Percentiles rank a stretch among this genome's conserved stretches.
These are phyloP conservation scores for Tringa solitaria DNA, from an alignment of 2,113 vertebrate species.

Conservation along the genomic window DNA sequence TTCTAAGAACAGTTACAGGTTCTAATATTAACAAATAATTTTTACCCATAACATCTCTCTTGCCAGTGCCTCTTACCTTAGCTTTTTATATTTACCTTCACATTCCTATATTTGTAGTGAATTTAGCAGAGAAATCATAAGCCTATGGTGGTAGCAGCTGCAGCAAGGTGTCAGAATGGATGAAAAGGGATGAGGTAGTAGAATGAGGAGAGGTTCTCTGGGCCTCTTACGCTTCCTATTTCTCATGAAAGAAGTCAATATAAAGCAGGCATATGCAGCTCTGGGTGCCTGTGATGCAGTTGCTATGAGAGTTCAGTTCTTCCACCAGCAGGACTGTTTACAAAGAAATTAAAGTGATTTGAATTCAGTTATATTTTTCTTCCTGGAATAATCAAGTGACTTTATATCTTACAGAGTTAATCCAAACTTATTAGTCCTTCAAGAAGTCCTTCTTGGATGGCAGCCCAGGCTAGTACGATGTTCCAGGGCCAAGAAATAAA, in stretches of 20 bases:
- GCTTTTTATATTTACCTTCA: not conserved
- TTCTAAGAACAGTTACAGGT: not conserved
- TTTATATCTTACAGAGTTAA: not conserved
- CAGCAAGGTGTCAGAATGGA: not conserved
- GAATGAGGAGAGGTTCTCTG: not conserved
- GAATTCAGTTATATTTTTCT: not conserved
- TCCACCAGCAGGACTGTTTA: not conserved
- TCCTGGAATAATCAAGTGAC: not conserved
- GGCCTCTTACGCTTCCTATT: not conserved
- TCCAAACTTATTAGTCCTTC: not conserved
- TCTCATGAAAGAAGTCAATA: not conserved
- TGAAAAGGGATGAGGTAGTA: not conserved
- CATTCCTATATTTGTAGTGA: not conserved
- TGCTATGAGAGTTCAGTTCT: not conserved
- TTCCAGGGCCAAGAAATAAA: constrained; percentile 18
- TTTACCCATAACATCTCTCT: not conserved
- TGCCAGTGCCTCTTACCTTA: not conserved
- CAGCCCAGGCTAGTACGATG: not conserved
- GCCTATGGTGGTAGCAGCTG: not conserved
- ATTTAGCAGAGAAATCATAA: not conserved
- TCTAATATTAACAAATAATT: not conserved
- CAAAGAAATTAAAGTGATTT: not conserved
- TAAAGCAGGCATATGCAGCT: not conserved
- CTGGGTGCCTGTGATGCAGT: not conserved
- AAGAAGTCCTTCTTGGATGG: constrained; percentile 9